A percentile compares a stretch with the other conserved stretches of the same genome.
phyloP scores from a whole-genome alignment of 2,797 vertebrate genomes.

The Sciurus vulgaris region DNA sequence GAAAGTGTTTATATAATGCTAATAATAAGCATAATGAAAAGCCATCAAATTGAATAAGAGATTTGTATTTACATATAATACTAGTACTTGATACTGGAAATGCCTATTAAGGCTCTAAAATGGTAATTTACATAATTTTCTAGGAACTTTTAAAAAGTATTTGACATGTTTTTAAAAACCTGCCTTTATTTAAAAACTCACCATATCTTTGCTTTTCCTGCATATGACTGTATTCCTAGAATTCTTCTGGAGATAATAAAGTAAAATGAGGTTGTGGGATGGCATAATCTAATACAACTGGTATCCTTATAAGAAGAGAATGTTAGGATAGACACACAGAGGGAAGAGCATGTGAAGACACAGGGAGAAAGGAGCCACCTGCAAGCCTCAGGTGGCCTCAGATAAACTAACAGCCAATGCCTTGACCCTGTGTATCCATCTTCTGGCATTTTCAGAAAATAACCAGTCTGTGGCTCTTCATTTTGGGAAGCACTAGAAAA shows the following conservation, averaged over 20 bases:
- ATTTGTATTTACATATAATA: neutral
- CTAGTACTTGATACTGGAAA: neutral
- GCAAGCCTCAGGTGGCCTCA: neutral
- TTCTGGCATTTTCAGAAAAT: neutral
- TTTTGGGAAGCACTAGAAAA: neutral
- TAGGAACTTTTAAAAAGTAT: neutral
- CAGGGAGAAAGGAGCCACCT: neutral
- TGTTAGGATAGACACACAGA: neutral
- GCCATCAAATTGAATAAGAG: neutral
- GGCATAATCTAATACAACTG: neutral
- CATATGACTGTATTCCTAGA: neutral
- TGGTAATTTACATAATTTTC: neutral
- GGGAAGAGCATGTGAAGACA: neutral
- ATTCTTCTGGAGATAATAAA: too few relatives aligned
- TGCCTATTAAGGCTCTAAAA: neutral
- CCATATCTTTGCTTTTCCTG: neutral
- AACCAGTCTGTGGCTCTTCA: neutral
- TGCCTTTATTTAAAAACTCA: neutral
- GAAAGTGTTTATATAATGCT: neutral
- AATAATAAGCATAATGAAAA: neutral
- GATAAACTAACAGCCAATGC: neutral
- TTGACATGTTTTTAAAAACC: neutral
- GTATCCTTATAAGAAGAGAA: neutral
- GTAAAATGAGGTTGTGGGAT: neutral
- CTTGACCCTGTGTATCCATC: neutral